Conservation (phyloP, 2,797 vertebrate species). For the Platalea minor region DNA sequence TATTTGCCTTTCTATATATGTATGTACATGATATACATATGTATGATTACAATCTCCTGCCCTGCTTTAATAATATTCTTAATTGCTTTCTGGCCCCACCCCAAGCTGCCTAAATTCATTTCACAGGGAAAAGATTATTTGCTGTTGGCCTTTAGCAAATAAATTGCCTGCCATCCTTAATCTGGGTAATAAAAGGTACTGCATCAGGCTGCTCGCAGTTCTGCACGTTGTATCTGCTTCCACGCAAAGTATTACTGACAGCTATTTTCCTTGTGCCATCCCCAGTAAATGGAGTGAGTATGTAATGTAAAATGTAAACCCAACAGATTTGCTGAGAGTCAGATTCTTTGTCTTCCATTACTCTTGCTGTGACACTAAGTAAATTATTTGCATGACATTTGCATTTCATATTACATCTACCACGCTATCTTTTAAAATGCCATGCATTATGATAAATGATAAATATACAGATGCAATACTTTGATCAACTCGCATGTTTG, state of each 20-base stretch:
- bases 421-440: neutral
- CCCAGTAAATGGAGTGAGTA: neutral
- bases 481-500: neutral
- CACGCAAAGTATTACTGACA: neutral
- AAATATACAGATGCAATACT: neutral
- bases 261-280: neutral
- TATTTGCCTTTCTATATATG: neutral
- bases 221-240: neutral
- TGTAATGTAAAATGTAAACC: neutral
- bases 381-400: conserved; percentile 17
- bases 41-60: neutral
- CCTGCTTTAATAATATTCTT: neutral
- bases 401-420: neutral
- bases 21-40: neutral
- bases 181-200: conserved; percentile 17
- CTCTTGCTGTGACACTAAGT: neutral
- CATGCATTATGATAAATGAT: neutral
- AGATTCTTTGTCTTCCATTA: neutral
- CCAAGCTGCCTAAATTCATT: conserved; percentile 29
- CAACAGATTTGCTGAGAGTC: neutral
- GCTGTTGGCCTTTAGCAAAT: conserved; percentile 19
- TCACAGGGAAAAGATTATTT: conserved; percentile 9
- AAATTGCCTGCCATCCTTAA: conserved; percentile 7
- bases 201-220: neutral
- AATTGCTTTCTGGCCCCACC: conserved; percentile 8